Conservation (phyloP, 2,113 vertebrate genomes). For the Gasterosteus nipponicus region DNA sequence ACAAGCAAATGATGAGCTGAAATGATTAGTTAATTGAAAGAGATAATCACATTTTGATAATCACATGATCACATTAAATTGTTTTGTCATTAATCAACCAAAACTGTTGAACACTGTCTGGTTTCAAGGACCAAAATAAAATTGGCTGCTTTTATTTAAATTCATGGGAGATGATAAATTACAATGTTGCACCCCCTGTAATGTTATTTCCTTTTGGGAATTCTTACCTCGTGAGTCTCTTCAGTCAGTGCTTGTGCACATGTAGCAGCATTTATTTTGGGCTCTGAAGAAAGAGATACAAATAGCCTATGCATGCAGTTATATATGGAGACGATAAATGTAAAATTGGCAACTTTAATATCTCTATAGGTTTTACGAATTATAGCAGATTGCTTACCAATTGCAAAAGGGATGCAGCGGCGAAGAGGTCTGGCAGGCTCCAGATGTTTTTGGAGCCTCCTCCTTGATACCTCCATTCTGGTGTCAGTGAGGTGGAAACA, state of each 20-base stretch:
- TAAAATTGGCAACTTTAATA: neutral
- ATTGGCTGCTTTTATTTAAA: neutral
- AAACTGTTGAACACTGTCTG: neutral
- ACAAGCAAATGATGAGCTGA: neutral
- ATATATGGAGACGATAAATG: neutral
- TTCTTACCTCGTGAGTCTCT: slow-evolving; percentile 55
- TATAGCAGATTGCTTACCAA: slow-evolving; percentile 48
- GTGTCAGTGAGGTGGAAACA: slow-evolving; percentile 24
- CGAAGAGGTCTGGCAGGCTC: slow-evolving; percentile 82
- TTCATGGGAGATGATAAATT: neutral
- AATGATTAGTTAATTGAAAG: neutral
- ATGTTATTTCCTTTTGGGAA: neutral
- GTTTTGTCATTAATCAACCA: neutral
- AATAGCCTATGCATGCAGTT: neutral
- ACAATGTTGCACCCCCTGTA: neutral
- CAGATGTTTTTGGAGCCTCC: slow-evolving; percentile 70
- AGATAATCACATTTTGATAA: neutral
- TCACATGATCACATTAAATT: neutral
- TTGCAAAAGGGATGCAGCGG: slow-evolving; percentile 50
- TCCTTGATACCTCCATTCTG: slow-evolving; percentile 79
- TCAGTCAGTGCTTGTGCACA: slow-evolving; percentile 40
- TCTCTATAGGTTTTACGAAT: neutral
- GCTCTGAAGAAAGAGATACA: slow-evolving; percentile 42
- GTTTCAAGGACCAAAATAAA: neutral
- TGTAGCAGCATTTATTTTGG: slow-evolving; percentile 23